Base-by-base conservation (phyloP, 64 coral and sea anemone species). In the Stichodactyla mertensii region DNA sequence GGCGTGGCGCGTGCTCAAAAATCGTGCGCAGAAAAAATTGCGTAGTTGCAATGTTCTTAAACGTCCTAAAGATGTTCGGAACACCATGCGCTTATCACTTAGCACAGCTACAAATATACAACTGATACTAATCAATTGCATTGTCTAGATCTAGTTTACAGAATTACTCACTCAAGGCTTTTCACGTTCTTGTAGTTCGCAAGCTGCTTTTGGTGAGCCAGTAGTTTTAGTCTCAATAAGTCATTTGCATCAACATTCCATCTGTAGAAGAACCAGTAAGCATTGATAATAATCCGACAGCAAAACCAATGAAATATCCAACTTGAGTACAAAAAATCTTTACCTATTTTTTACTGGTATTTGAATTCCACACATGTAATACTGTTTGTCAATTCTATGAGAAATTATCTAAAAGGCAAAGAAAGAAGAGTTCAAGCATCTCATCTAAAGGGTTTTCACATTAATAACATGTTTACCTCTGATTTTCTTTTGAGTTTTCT, bases 321-420 rank as follows among this genome's bases (percentile, higher is more conserved):
- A 26, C 0, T 77, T 77, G 18, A 77, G 9, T 2, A 77, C 9
- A 77, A 10, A 4, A 77, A 55, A 52, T 45, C 3, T 24, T 53
- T 14, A 89, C 94, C 94, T 92, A 80, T 80, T 77, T 84, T 89
- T 86, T 26, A 95, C 55, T 28, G 94, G 94, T 64, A 95, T 77
- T 71, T 92, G 89, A 10, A 57, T 53, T 83, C 94, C 94, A 57
- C 86, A 71, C 86, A 95, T 89, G 15, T 95, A 95, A 79, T 95
- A 95, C 10, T 92, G 90, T 52, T 89, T 92, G 81, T 95, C 94
- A 52, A 95, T 60, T 85, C 94, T 87, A 22, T 95, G 91, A 66
- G 60, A 55, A 71, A 82, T 78, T 82, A 95, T 95, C 94, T 95
- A 57, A 31, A 92, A 89, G 69, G 9, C 78, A 71, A 55, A 85